A percentile compares a stretch with the other conserved stretches of the same genome.
These are phyloP conservation scores for Phallusia fumigata DNA, from an alignment of 23 tunicate species.

Conservation along the genomic window DNA sequence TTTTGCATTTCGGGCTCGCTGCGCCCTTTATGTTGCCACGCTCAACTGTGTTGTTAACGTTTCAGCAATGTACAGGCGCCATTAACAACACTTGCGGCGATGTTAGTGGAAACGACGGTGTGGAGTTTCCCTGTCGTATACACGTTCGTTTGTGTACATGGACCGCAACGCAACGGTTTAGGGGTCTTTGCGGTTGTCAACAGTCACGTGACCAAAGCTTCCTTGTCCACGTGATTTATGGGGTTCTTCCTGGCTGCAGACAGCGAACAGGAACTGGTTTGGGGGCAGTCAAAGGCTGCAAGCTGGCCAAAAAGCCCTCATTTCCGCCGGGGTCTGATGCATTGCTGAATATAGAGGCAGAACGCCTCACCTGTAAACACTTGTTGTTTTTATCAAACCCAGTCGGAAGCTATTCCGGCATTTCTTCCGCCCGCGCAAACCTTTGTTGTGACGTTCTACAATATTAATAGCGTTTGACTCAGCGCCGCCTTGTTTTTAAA, in stretches of 20 bases:
- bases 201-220: constrained; percentile 38
- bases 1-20: no score
- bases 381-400: not conserved
- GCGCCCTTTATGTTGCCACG: no score
- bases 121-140: no score
- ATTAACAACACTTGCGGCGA: no score
- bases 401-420: not conserved
- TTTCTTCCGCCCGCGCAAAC: not conserved
- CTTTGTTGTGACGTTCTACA: not conserved
- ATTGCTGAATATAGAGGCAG: not conserved
- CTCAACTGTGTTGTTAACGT: no score
- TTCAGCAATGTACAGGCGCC: no score
- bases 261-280: not conserved
- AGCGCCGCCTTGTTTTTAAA: not conserved
- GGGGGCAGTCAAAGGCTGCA: constrained; percentile 2
- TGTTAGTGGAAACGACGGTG: no score
- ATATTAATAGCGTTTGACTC: constrained; percentile 3
- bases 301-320: not conserved
- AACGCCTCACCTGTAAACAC: not conserved
- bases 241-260: constrained; percentile 26
- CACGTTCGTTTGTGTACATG: no score
- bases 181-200: constrained; percentile 29
- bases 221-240: constrained; percentile 45
- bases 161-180: not conserved
- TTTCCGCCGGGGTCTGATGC: constrained; percentile 8